Evolutionary conservation across 1,140 invertebrate species (phyloP).

Genomic region (Holotrichia oblita): DNA sequence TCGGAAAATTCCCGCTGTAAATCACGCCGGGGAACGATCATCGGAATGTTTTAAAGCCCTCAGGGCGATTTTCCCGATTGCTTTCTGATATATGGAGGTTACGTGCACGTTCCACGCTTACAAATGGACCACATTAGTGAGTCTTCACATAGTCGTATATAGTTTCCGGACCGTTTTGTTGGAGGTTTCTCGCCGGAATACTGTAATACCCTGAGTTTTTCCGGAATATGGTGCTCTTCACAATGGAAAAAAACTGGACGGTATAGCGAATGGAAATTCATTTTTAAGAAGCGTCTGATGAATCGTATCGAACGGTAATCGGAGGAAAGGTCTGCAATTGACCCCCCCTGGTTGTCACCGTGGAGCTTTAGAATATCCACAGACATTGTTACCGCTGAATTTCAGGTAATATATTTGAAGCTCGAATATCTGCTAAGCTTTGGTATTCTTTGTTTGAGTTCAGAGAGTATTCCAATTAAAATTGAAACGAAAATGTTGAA

Average conservation of each 20-base stretch:
- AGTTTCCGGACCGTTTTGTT: not conserved
- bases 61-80: constrained; percentile 57
- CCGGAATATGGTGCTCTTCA: not conserved
- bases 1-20: constrained; percentile 52
- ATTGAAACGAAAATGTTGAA: too few species aligned
- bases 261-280: not conserved
- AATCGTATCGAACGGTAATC: not conserved
- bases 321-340: constrained; percentile 11
- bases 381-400: too few species aligned
- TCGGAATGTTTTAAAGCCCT: constrained; percentile 59
- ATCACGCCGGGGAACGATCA: constrained; percentile 57
- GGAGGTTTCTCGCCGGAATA: not conserved
- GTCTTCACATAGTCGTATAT: constrained; percentile 10
- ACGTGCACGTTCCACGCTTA: constrained; percentile 56
- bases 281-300: constrained; percentile 3
- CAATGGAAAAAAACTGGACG: not conserved
- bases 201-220: not conserved
- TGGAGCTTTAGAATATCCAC: too few species aligned
- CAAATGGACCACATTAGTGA: constrained; percentile 57
- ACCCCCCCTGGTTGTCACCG: too few species aligned
- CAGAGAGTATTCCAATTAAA: too few species aligned
- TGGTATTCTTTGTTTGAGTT: too few species aligned
- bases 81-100: constrained; percentile 59
- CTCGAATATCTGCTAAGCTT: too few species aligned
- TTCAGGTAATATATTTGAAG: too few species aligned